A percentile compares a stretch with the other conserved stretches of the same genome.
phyloP scores from a whole-genome alignment of 2,113 vertebrate species.

The Triplophysa siluroides region DNA sequence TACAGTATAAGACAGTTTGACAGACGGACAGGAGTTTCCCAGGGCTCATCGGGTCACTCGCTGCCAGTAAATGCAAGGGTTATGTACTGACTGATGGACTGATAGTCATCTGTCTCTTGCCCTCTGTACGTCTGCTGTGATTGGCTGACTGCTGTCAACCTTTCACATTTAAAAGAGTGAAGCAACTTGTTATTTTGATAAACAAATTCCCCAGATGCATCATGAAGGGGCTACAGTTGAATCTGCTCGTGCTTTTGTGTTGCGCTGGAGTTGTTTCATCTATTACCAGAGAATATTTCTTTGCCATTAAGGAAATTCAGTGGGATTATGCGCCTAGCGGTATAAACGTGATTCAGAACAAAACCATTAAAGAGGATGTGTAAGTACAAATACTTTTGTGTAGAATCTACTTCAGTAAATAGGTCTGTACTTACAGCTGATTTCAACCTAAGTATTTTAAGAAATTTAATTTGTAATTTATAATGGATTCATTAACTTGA shows the following conservation, averaged over 20 bases:
- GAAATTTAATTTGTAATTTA: too few species aligned
- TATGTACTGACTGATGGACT: neutral
- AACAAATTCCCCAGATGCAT: conserved; percentile 11
- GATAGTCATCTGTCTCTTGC: neutral
- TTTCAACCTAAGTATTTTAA: neutral
- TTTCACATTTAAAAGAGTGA: conserved; percentile 51
- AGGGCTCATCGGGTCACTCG: neutral
- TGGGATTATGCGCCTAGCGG: conserved; percentile 66
- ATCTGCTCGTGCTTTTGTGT: conserved; percentile 57
- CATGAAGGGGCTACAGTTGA: conserved; percentile 51
- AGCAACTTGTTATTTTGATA: neutral
- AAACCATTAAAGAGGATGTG: conserved; percentile 55
- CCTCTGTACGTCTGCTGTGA: conserved; percentile 34
- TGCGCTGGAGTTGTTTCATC: conserved; percentile 58
- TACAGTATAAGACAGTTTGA: too few species aligned
- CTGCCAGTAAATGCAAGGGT: conserved; percentile 2
- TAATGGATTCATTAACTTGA: too few species aligned
- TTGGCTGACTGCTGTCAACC: conserved; percentile 43
- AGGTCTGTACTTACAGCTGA: neutral
- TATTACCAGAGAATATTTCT: conserved; percentile 70
- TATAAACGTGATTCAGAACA: conserved; percentile 60
- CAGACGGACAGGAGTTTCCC: neutral
- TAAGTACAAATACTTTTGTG: conserved; percentile 48
- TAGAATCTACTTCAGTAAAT: neutral
- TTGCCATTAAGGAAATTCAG: conserved; percentile 71